Conservation (phyloP, 1,140 invertebrate genomes). For the Andricus grossulariae region DNA sequence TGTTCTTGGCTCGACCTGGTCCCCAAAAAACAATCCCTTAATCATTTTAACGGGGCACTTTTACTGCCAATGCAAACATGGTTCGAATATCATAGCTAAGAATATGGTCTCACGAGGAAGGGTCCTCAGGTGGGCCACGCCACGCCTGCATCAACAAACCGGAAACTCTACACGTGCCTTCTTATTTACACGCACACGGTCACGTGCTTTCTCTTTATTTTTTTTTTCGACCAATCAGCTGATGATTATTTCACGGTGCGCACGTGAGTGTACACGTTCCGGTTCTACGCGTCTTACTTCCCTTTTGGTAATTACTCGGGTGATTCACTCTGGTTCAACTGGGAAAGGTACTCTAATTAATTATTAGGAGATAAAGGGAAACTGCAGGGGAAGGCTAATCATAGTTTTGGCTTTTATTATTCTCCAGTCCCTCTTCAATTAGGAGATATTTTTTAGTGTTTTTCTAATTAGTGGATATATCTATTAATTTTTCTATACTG, state of each 20-base stretch:
- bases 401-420: too few species aligned
- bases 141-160: conserved; percentile 8
- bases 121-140: not conserved
- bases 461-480: too few species aligned
- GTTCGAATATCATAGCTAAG: not conserved
- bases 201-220: conserved; percentile 5
- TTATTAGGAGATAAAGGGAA: too few species aligned
- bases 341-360: too few species aligned
- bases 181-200: not conserved
- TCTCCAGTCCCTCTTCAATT: too few species aligned
- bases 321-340: not conserved
- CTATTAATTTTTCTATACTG: too few species aligned
- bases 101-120: conserved; percentile 3
- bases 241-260: conserved; percentile 34
- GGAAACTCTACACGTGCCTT: conserved; percentile 20
- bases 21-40: too few species aligned
- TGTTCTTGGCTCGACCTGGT: too few species aligned
- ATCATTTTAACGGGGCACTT: too few species aligned
- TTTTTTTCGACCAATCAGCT: not conserved
- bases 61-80: too few species aligned
- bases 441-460: too few species aligned
- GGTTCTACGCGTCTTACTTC: not conserved
- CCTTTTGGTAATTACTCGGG: conserved; percentile 1
- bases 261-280: conserved; percentile 12
- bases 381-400: too few species aligned